These are phyloP conservation scores for Cordilura impudica DNA, from an alignment of 2,888 invertebrate species.

Conservation along the genomic window DNA sequence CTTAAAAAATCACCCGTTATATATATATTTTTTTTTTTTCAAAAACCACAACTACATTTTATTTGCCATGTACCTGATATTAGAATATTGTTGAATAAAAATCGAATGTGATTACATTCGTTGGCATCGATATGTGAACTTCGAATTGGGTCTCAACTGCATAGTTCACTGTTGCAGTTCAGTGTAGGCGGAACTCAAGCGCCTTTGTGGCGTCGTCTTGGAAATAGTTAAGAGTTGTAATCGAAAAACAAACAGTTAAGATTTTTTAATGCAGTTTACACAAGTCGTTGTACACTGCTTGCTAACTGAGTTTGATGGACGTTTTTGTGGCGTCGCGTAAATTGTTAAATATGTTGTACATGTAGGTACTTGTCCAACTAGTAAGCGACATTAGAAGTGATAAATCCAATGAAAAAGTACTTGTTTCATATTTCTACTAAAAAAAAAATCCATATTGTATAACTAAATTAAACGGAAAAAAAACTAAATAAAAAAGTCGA, in stretches of 20 bases:
- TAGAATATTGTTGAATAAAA: not conserved
- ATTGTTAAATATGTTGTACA: slow-evolving; percentile 4
- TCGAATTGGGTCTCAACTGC: not conserved
- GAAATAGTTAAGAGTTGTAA: slow-evolving; percentile 44
- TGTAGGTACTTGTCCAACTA: slow-evolving; percentile 15
- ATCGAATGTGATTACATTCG: not conserved
- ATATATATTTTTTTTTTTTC: not conserved
- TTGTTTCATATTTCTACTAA: slow-evolving; percentile 33
- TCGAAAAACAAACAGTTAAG: slow-evolving; percentile 31
- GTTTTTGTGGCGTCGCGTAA: slow-evolving; percentile 51
- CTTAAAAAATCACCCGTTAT: too few species aligned
- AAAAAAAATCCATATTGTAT: slow-evolving; percentile 55
- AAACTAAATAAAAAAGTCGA: too few species aligned
- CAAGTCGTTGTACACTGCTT: slow-evolving; percentile 24
- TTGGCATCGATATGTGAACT: slow-evolving; percentile 19
- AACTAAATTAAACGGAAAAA: slow-evolving; percentile 52
- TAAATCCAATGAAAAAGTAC: slow-evolving; percentile 24
- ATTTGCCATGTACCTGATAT: slow-evolving; percentile 16
- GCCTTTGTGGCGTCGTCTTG: slow-evolving; percentile 64
- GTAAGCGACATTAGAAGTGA: not conserved
- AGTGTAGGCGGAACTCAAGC: slow-evolving; percentile 65
- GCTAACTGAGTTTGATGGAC: slow-evolving; percentile 59
- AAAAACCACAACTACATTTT: slow-evolving; percentile 29
- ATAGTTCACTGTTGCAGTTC: not conserved
- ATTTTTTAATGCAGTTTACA: slow-evolving; percentile 38